phyloP scores from a whole-genome alignment of 2,797 vertebrate species.

The Kryptolebias ocellatus region DNA sequence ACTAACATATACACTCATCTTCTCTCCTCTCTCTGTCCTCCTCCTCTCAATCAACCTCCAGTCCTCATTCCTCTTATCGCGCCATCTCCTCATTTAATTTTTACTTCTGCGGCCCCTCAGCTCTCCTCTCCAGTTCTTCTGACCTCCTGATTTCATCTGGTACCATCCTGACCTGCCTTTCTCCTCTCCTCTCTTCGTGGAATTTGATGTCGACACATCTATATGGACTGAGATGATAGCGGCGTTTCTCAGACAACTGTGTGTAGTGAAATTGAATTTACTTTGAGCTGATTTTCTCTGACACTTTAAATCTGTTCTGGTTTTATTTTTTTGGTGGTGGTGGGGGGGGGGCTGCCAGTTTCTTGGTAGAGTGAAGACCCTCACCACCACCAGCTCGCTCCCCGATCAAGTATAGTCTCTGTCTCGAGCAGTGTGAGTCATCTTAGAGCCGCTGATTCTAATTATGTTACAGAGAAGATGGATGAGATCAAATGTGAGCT shows the following conservation, averaged over 20 bases:
- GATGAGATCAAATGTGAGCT: conserved; percentile 69
- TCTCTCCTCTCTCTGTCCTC: conserved; percentile 32
- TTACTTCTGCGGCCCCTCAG: conserved; percentile 38
- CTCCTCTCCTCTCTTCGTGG: conserved; percentile 19
- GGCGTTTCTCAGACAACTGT: conserved; percentile 65
- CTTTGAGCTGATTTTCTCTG: conserved; percentile 77
- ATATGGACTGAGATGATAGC: conserved; percentile 67
- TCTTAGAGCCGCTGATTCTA: conserved; percentile 79
- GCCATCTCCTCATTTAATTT: conserved; percentile 67
- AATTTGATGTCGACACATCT: conserved; percentile 62
- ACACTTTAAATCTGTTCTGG: conserved; percentile 80
- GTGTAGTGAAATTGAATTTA: conserved; percentile 75
- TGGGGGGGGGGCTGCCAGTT: conserved; percentile 63
- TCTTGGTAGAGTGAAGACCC: conserved; percentile 73
- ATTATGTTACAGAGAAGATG: conserved; percentile 80
- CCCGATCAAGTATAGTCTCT: conserved; percentile 76
- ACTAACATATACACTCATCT: conserved; percentile 63
- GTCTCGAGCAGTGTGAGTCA: conserved; percentile 77
- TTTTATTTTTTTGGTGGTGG: conserved; percentile 32
- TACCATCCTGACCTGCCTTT: conserved; percentile 18
- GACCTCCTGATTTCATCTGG: conserved; percentile 48
- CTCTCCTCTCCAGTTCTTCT: conserved; percentile 42
- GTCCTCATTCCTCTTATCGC: conserved; percentile 63
- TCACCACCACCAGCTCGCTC: conserved; percentile 40
- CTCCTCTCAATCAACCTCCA: conserved; percentile 52